phyloP scores from a whole-genome alignment of 2,797 vertebrate species.

The Chrosomus eos region DNA sequence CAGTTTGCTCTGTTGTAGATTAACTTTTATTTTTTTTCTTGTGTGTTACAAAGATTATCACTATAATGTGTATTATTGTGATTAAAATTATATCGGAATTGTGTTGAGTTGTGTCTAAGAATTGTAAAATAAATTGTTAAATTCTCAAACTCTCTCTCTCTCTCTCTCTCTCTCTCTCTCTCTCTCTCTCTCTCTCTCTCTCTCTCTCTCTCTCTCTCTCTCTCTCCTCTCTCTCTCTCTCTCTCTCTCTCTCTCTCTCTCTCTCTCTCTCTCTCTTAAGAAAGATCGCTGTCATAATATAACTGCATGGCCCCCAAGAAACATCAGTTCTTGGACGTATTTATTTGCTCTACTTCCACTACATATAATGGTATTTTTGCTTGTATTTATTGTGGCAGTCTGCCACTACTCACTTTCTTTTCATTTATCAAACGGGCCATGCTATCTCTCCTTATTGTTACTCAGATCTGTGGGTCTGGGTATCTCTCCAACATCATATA shows the following conservation, averaged over 20 bases:
- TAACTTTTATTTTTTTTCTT: background rate
- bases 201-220: background rate
- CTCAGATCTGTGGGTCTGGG: constrained; percentile 74
- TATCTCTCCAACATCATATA: constrained; percentile 71
- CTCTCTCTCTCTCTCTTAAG: background rate
- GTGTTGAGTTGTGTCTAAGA: background rate
- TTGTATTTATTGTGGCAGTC: constrained; percentile 72
- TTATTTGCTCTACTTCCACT: constrained; percentile 69
- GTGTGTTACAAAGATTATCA: too few species aligned
- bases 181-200: background rate
- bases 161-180: too few species aligned
- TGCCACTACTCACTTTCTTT: constrained; percentile 79
- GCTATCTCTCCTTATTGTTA: constrained; percentile 75
- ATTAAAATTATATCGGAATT: background rate
- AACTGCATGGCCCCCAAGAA: constrained; percentile 56
- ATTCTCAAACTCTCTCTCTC: too few species aligned
- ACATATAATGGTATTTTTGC: constrained; percentile 73
- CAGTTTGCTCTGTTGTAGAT: background rate
- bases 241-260: background rate
- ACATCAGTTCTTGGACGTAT: constrained; percentile 62
- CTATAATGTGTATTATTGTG: background rate
- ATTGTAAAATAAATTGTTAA: background rate
- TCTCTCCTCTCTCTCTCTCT: too few species aligned
- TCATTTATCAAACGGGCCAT: constrained; percentile 82
- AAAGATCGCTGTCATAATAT: constrained; percentile 45